Evolutionary conservation across 2,888 invertebrate species (phyloP).

Genomic region (Scaptomyza reducta): DNA sequence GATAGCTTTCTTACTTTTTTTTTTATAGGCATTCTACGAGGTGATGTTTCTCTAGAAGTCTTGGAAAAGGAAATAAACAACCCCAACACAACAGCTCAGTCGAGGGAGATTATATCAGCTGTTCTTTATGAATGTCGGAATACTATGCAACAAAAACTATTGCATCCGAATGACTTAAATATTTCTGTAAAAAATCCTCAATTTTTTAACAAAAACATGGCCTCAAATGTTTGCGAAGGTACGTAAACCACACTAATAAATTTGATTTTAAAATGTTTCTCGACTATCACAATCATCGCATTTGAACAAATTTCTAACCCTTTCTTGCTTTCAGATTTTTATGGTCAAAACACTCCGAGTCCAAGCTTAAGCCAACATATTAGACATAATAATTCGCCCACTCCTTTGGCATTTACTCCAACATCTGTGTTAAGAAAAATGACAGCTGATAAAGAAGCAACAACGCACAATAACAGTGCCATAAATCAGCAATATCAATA

Average conservation of each 20-base stretch:
- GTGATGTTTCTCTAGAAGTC: slow-evolving; percentile 90
- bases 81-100: slow-evolving; percentile 66
- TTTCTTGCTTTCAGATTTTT: slow-evolving; percentile 43
- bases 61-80: slow-evolving; percentile 91
- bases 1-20: too few species aligned
- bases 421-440: slow-evolving; percentile 97
- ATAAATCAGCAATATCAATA: slow-evolving; percentile 34
- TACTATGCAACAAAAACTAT: slow-evolving; percentile 27
- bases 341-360: slow-evolving; percentile 19
- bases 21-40: slow-evolving; percentile 87
- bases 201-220: slow-evolving; percentile 30
- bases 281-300: background rate
- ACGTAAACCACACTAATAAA: background rate
- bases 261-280: background rate
- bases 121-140: slow-evolving; percentile 69
- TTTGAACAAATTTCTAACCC: background rate
- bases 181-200: slow-evolving; percentile 30
- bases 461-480: slow-evolving; percentile 19
- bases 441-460: slow-evolving; percentile 94
- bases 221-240: slow-evolving; percentile 50
- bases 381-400: slow-evolving; percentile 85
- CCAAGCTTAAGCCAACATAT: slow-evolving; percentile 45
- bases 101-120: slow-evolving; percentile 71
- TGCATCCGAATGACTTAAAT: slow-evolving; percentile 26
- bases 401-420: slow-evolving; percentile 94